These are phyloP conservation scores for Lepetodrilus schrolli DNA, from an alignment of 2,888 invertebrate species.

Conservation along the genomic window DNA sequence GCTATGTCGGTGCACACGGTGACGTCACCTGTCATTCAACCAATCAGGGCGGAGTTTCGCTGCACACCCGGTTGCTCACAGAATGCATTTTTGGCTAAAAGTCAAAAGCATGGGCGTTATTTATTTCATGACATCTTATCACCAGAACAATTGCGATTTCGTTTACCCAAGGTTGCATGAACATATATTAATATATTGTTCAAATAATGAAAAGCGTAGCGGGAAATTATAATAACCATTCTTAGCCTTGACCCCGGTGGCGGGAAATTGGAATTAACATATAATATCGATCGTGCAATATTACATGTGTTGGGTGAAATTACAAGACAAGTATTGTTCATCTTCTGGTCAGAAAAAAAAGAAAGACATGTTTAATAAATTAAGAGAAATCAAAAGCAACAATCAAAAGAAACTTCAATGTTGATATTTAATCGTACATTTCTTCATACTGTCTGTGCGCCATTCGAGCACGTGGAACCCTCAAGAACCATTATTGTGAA, in stretches of 20 bases:
- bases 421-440: too few relatives aligned
- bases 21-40: conserved; percentile 18
- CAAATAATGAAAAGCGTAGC: neutral
- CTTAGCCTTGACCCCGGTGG: conserved; percentile 7
- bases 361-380: neutral
- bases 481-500: too few relatives aligned
- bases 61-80: neutral
- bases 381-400: neutral
- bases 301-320: neutral
- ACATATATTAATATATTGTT: too few relatives aligned
- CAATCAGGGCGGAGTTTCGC: conserved; percentile 3
- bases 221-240: neutral
- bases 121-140: too few relatives aligned
- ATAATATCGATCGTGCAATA: neutral
- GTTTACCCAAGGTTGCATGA: too few relatives aligned
- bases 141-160: neutral
- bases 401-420: neutral
- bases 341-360: neutral
- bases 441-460: too few relatives aligned
- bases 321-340: too few relatives aligned
- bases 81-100: conserved; percentile 10
- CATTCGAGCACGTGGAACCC: too few relatives aligned
- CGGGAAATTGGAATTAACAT: conserved; percentile 21
- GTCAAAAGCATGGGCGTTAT: neutral
- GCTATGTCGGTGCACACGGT: conserved; percentile 14